A percentile compares a stretch with the other conserved stretches of the same genome.
Conservation (phyloP, 2,113 vertebrate species). For the Ictidomys tridecemlineatus region DNA sequence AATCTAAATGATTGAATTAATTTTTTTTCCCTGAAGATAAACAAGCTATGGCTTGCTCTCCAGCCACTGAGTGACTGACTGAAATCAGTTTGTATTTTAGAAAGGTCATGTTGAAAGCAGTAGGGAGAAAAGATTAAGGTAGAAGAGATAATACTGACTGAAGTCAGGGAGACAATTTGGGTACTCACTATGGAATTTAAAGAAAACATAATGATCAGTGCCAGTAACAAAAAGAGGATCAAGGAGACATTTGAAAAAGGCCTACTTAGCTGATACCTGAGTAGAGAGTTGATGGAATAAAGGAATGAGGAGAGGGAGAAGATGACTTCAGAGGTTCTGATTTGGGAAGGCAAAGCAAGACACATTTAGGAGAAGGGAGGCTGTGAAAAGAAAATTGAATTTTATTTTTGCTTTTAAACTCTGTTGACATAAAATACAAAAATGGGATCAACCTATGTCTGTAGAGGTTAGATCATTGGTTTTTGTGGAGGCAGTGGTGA, state of each 20-base stretch:
- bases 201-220: not conserved
- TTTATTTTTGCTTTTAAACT: slow-evolving; percentile 35
- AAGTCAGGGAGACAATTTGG: not conserved
- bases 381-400: not conserved
- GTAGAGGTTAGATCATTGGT: not conserved
- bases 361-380: not conserved
- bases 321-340: not conserved
- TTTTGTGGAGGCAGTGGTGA: not conserved
- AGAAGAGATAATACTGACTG: not conserved
- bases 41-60: not conserved
- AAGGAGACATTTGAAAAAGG: not conserved
- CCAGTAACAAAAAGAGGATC: not conserved
- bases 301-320: not conserved
- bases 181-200: not conserved
- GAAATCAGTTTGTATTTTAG: not conserved
- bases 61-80: not conserved
- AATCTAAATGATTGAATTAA: not conserved
- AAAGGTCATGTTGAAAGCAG: not conserved
- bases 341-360: not conserved
- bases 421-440: not conserved
- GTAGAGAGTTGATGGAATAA: not conserved
- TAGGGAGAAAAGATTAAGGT: not conserved
- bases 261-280: not conserved
- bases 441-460: not conserved
- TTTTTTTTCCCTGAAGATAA: not conserved